Conservation (phyloP, 2,888 invertebrate species). For the Drosophila kanekoi region DNA sequence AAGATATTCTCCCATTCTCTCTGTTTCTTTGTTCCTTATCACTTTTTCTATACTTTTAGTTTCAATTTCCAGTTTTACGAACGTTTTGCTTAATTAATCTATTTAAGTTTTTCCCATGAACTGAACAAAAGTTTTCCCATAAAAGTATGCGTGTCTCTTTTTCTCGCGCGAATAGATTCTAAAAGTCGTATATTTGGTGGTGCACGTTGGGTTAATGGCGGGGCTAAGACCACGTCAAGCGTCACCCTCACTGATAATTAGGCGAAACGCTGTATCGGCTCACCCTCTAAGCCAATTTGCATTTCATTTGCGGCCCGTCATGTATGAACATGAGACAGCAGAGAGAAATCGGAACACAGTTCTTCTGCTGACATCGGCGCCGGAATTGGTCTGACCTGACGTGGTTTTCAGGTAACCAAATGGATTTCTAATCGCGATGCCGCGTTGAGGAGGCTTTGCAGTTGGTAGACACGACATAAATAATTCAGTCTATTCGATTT, state of each 20-base stretch:
- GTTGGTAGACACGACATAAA: not conserved
- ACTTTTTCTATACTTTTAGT: constrained; percentile 47
- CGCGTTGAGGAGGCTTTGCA: not conserved
- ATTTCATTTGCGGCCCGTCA: constrained; percentile 70
- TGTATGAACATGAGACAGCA: not conserved
- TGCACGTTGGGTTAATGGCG: constrained; percentile 1
- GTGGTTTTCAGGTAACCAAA: too few relatives aligned
- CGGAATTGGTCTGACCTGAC: too few relatives aligned
- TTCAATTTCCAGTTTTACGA: constrained; percentile 74
- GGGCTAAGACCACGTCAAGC: constrained; percentile 37
- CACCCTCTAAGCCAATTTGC: constrained; percentile 72
- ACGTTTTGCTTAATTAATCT: constrained; percentile 76
- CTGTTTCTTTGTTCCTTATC: constrained; percentile 18
- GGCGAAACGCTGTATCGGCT: constrained; percentile 39
- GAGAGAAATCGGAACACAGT: constrained; percentile 2
- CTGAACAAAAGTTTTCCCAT: constrained; percentile 76
- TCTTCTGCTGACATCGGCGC: not conserved
- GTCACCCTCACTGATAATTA: constrained; percentile 69
- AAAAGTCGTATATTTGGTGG: not conserved
- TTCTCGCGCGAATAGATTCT: constrained; percentile 33
- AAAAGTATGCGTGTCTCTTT: constrained; percentile 48
- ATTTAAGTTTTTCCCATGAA: constrained; percentile 76
- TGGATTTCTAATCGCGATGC: constrained; percentile 25
- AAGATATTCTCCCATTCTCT: not conserved
- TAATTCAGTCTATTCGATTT: too few relatives aligned